Percentiles rank a stretch among this genome's conserved stretches.
These are phyloP conservation scores for Polyploca ridens DNA, from an alignment of 2,888 invertebrate genomes.

Conservation along the genomic window DNA sequence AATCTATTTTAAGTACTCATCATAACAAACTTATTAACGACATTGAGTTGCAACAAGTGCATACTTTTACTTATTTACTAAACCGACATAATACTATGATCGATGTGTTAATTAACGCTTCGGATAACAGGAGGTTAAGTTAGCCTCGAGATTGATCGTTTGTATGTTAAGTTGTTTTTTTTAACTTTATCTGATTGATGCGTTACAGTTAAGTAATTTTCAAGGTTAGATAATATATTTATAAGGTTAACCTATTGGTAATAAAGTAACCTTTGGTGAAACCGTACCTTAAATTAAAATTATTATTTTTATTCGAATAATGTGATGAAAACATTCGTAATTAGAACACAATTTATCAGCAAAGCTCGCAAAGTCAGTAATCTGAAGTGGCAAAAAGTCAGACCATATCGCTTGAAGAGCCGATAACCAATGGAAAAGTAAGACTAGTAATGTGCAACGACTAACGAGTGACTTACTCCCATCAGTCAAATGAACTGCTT, in stretches of 20 bases:
- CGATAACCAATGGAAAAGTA: too few relatives aligned
- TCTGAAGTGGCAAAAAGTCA: too few relatives aligned
- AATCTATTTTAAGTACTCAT: not conserved
- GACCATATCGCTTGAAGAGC: too few relatives aligned
- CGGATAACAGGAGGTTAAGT: slow-evolving; percentile 49
- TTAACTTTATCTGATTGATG: slow-evolving; percentile 25
- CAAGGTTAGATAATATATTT: slow-evolving; percentile 21
- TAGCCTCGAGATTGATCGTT: slow-evolving; percentile 31
- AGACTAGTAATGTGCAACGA: too few relatives aligned
- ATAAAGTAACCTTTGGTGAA: not conserved
- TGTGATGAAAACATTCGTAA: too few relatives aligned
- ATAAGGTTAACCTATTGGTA: not conserved
- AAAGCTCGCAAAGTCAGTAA: too few relatives aligned
- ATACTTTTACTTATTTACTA: slow-evolving; percentile 4
- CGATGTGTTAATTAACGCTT: slow-evolving; percentile 54
- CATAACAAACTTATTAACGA: slow-evolving; percentile 11
- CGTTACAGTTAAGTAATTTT: slow-evolving; percentile 21
- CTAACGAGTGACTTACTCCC: too few relatives aligned
- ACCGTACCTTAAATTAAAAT: too few relatives aligned
- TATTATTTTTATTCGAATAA: too few relatives aligned
- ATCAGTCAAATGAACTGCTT: too few relatives aligned
- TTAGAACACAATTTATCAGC: too few relatives aligned
- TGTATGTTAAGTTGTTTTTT: slow-evolving; percentile 14
- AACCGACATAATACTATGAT: slow-evolving; percentile 33
- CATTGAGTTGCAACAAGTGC: not conserved